phyloP scores from a whole-genome alignment of 2,113 vertebrate genomes.

The Grammomys dolichurus region DNA sequence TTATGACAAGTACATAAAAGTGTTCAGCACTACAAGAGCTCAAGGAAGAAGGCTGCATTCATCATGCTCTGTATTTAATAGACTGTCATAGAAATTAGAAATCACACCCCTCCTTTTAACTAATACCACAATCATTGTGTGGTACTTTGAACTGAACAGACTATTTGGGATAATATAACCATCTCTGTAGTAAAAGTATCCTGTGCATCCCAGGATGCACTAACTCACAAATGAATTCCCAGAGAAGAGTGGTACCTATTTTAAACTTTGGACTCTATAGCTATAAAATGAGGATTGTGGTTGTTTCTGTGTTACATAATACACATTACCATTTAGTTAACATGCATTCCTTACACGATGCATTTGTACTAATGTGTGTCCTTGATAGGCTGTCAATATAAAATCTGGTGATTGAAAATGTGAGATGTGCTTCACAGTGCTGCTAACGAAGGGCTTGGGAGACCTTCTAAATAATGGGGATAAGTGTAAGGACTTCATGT shows the following conservation, averaged over 20 bases:
- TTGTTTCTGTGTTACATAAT: neutral
- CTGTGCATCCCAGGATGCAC: neutral
- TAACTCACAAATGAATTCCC: neutral
- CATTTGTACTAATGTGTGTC: neutral
- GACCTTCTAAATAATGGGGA: neutral
- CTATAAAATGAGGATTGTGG: neutral
- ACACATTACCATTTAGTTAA: neutral
- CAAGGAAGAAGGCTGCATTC: conserved; percentile 28
- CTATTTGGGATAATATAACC: neutral
- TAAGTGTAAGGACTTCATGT: neutral
- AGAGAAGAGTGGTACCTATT: neutral
- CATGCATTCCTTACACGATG: neutral
- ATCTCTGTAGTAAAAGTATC: neutral
- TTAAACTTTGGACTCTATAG: neutral
- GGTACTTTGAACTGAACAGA: neutral
- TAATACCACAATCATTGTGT: neutral
- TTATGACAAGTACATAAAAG: conserved; percentile 57
- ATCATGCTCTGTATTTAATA: neutral
- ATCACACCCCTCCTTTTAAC: conserved; percentile 3
- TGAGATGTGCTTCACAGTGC: neutral
- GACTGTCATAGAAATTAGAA: neutral
- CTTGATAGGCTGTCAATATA: neutral
- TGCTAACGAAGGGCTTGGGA: neutral
- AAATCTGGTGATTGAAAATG: neutral
- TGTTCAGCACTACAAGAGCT: conserved; percentile 16